Evolutionary conservation across 2,888 invertebrate genomes (phyloP).

Genomic region (Drosophila kokeensis): DNA sequence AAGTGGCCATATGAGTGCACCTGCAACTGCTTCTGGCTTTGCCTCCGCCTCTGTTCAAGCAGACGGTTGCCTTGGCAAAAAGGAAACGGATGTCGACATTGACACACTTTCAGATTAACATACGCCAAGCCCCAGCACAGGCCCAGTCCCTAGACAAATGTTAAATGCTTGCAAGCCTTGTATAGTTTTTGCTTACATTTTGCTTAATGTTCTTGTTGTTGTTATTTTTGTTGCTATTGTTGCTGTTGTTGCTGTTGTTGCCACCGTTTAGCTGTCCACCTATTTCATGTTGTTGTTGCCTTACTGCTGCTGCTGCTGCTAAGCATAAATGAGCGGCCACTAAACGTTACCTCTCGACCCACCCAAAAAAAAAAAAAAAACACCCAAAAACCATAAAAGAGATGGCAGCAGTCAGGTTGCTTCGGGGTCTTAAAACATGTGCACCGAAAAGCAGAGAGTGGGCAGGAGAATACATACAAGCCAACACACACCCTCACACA

Average conservation of each 20-base stretch:
- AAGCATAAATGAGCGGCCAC: conserved; percentile 69
- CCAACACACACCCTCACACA: background rate
- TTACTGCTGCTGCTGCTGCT: conserved; percentile 11
- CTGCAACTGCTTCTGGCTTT: conserved; percentile 16
- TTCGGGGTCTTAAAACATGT: conserved; percentile 6
- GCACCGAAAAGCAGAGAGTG: background rate
- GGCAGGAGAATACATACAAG: background rate
- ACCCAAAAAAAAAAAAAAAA: conserved; percentile 21
- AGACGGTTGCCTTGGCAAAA: conserved; percentile 48
- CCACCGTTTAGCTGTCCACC: conserved; percentile 71
- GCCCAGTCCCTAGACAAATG: conserved; percentile 36
- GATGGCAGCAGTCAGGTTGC: conserved; percentile 35
- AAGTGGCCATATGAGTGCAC: conserved; percentile 67
- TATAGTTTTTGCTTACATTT: conserved; percentile 31
- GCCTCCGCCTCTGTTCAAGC: conserved; percentile 18
- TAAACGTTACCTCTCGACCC: conserved; percentile 53
- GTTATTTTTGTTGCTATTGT: conserved; percentile 29
- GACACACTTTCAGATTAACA: conserved; percentile 79
- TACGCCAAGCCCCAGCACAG: conserved; percentile 19
- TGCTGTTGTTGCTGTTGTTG: conserved; percentile 30
- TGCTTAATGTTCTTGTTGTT: conserved; percentile 55
- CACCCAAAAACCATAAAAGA: conserved; percentile 15
- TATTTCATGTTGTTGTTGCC: conserved; percentile 67
- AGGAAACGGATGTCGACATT: conserved; percentile 81
- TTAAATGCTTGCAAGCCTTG: conserved; percentile 43